phyloP scores from a whole-genome alignment of 2,888 invertebrate genomes.

The Abscondita cerata region DNA sequence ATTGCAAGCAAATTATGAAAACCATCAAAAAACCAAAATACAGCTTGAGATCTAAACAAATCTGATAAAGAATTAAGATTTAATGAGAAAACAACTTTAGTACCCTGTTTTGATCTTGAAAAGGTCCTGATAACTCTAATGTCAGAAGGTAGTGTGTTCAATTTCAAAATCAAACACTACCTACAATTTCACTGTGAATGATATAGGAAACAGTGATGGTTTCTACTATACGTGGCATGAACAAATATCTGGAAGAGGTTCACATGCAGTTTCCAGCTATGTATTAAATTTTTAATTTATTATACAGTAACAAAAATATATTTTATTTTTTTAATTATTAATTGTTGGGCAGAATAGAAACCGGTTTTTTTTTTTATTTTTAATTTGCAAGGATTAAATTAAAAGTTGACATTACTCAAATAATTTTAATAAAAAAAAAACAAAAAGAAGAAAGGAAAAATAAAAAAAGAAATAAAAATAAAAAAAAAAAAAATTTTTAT shows the following conservation, averaged over 20 bases:
- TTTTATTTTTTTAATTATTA: no score
- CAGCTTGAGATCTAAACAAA: not conserved
- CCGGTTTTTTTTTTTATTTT: no score
- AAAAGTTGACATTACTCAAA: no score
- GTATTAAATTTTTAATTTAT: not conserved
- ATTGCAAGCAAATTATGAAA: not conserved
- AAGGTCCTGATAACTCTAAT: not conserved
- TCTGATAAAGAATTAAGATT: not conserved
- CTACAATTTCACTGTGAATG: no score
- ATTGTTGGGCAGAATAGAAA: no score
- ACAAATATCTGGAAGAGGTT: not conserved
- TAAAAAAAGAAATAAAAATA: no score
- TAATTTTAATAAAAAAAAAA: no score
- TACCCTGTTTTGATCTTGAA: not conserved
- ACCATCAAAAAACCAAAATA: not conserved
- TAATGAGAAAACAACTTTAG: not conserved
- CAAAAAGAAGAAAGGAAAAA: no score
- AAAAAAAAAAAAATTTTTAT: no score
- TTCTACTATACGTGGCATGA: not conserved
- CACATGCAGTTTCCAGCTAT: not conserved
- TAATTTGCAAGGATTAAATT: no score
- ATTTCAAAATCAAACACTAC: not conserved
- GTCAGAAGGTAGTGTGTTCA: not conserved
- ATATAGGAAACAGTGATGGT: not conserved
- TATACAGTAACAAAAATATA: no score